Evolutionary conservation across 2,797 vertebrate species (phyloP), one percentile per base, ranked within the genome.

Genomic region (Pangasius krempfi): DNA sequence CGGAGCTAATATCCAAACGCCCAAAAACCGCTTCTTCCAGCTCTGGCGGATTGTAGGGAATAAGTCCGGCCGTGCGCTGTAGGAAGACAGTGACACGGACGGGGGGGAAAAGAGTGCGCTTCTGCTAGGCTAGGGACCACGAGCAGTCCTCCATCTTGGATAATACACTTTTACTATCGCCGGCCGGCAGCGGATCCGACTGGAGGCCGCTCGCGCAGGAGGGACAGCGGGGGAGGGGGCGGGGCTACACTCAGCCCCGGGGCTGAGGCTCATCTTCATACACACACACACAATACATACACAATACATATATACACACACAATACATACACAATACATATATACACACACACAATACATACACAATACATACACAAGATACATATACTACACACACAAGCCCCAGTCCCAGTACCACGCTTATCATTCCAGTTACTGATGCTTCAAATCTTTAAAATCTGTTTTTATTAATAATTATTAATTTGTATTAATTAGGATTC

Each of bases 101-200:
- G 89, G 20, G 13, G 22, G 20, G n/a, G 10, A 16, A 91, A 52
- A 86, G 76, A 91, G 33, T 91, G 64, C 87, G 89, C 91, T 89
- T 89, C 90, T 80, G 91, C 89, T 89, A 89, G 88, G 92, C 88
- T 94, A 94, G 89, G 90, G 94, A 93, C 95, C 96, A 95, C 95
- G 94, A 94, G 95, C 93, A 91, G 87, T 94, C 94, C 95, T 96
- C 96, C 96, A 96, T 97, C 94, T 96, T 96, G 92, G 93, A 94
- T 94, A 92, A 94, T 93, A 94, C 92, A 94, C 93, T 92, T 92
- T 83, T 92, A 93, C 93, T 92, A 92, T 93, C 95, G 88, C 95
- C 95, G 95, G 95, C 96, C 95, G 96, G 95, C 95, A 95, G 95
- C 92, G 95, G 94, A 94, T 94, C 94, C 94, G 93, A 95, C 94